phyloP scores from a whole-genome alignment of 1,140 invertebrate genomes.

The Drosophila gunungcola region DNA sequence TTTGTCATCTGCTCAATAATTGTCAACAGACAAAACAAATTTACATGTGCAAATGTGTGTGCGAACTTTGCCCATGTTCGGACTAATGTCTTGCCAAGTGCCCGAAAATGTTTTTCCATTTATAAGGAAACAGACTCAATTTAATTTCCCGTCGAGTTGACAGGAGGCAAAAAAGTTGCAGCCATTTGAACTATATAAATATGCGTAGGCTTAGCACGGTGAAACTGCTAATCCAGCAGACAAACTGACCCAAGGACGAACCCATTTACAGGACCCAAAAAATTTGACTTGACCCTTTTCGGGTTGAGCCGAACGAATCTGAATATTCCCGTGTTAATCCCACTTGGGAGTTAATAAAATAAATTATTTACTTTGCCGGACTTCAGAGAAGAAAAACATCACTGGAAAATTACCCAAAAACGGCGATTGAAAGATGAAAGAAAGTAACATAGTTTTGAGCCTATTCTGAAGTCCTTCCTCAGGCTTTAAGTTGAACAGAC shows the following conservation, averaged over 20 bases:
- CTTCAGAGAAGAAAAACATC: constrained; percentile 32
- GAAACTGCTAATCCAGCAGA: constrained; percentile 61
- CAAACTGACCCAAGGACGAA: constrained; percentile 22
- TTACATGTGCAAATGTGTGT: constrained; percentile 32
- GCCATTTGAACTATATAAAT: constrained; percentile 76
- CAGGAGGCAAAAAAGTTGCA: constrained; percentile 43
- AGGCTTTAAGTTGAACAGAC: constrained; percentile 42
- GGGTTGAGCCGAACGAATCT: constrained; percentile 53
- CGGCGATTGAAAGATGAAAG: constrained; percentile 11
- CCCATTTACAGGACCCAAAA: constrained; percentile 53
- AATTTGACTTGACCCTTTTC: constrained; percentile 55
- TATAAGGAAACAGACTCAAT: constrained; percentile 77
- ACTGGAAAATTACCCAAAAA: constrained; percentile 34
- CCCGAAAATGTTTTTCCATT: constrained; percentile 71
- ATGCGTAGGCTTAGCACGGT: constrained; percentile 73
- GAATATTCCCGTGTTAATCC: constrained; percentile 82
- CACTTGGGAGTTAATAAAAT: constrained; percentile 80
- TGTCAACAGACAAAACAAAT: constrained; percentile 55
- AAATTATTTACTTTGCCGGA: constrained; percentile 73
- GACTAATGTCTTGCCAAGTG: constrained; percentile 61
- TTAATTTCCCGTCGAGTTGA: constrained; percentile 76
- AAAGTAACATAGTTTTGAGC: not conserved
- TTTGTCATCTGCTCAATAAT: constrained; percentile 80
- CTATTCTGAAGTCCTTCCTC: constrained; percentile 1
- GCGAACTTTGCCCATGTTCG: constrained; percentile 32